Conservation (phyloP, 2,113 vertebrate genomes). For the Hylia prasina region DNA sequence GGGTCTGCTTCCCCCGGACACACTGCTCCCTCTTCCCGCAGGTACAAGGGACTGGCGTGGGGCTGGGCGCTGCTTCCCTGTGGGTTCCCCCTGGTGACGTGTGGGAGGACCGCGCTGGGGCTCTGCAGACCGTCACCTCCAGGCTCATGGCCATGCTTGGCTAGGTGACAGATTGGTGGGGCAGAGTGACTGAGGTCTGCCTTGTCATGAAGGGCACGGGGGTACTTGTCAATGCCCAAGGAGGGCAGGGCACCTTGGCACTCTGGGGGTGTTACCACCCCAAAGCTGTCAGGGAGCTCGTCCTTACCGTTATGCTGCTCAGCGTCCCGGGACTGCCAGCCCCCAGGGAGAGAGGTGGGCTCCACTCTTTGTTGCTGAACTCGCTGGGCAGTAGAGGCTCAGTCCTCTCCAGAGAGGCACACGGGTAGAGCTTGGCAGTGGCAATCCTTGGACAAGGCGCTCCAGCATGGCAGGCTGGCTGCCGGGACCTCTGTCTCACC, state of each 20-base stretch:
- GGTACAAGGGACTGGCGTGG: not conserved
- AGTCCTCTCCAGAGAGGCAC: not conserved
- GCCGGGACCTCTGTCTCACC: not conserved
- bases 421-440: not conserved
- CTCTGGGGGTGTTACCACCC: not conserved
- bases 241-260: not conserved
- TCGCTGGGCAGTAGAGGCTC: not conserved
- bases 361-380: not conserved
- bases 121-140: not conserved
- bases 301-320: constrained; percentile 25
- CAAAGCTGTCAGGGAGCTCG: not conserved
- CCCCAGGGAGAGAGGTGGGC: not conserved
- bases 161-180: not conserved
- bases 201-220: not conserved
- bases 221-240: not conserved
- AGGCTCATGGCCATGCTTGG: not conserved
- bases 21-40: not conserved
- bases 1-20: not conserved
- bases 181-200: not conserved
- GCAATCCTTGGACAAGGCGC: accelerated
- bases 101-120: not conserved
- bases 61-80: not conserved
- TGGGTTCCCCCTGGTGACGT: not conserved
- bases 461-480: not conserved
- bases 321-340: accelerated